Evolutionary conservation across 1,140 invertebrate species (phyloP), one percentile per base, ranked within the genome.

Genomic region (Coenobita brevimanus): DNA sequence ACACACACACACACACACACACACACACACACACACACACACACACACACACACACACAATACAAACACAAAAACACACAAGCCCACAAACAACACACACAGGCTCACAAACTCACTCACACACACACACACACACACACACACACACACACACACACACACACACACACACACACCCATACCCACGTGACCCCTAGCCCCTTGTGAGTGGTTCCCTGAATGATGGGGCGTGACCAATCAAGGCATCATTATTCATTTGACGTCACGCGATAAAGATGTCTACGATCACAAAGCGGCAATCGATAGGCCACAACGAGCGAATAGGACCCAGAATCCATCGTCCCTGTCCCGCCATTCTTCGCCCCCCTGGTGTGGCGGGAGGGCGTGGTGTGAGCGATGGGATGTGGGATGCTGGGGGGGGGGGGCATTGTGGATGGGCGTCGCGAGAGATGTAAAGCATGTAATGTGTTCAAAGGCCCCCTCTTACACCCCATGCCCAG

Each of bases 241-340:
- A 80, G 84, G 43, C 24, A 80, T 79, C 84, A 87, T 80, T 71
- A 80, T 87, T 87, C 75, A 80, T 87, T 76, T 80, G 84, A 87
- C 84, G 84, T 87, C 83, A 86, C 73, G 79, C 83, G 83, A 86
- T 86, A 86, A 86, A 86, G 83, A 86, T 86, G 73, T 86, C 83
- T 78, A 57, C 83, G 57, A 60, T 86, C 83, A 86, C 83, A 86
- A 86, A 86, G 83, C 73, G 50, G 83, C 73, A 79, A 86, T 86
- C 83, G 83, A 86, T 86, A 86, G 83, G 83, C 73, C 41, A 67
- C 83, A 50, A 17, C 21, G 75, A 27, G 41, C 64, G 57, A 46
- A 30, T 17, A 57, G n/a, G n/a, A n/a, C n/a, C n/a, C n/a, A n/a
- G n/a, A n/a, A n/a, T n/a, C n/a, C n/a, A 17, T 17, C 17, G 24